These are phyloP conservation scores for Lacerta viridis DNA, from an alignment of 2,797 vertebrate species.

Conservation along the genomic window DNA sequence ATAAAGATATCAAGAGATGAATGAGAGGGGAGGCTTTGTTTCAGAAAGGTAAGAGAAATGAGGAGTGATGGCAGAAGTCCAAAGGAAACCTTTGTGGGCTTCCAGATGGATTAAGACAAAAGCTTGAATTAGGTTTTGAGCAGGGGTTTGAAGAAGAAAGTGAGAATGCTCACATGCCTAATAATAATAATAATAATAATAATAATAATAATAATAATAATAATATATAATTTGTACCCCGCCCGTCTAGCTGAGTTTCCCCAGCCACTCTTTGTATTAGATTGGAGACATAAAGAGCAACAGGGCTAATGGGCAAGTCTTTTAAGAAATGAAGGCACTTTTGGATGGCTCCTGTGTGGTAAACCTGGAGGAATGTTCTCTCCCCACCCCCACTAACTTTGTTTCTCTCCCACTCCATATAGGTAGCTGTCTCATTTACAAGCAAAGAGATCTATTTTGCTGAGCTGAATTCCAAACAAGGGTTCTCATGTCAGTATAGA, in stretches of 20 bases:
- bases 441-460: conserved; percentile 89
- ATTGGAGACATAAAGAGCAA: not conserved
- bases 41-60: not conserved
- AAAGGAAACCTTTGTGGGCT: no score
- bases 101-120: no score
- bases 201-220: no score
- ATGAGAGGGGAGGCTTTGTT: not conserved
- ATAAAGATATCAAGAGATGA: not conserved
- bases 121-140: no score
- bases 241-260: no score
- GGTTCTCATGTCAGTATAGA: conserved; percentile 84
- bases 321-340: not conserved
- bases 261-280: not conserved
- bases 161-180: not conserved
- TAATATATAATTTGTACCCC: no score
- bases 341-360: not conserved
- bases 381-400: not conserved
- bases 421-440: conserved; percentile 87
- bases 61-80: no score
- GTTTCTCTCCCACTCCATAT: not conserved
- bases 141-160: not conserved
- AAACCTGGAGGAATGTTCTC: not conserved
- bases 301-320: not conserved
- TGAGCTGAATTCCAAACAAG: conserved; percentile 82
- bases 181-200: no score